phyloP scores from a whole-genome alignment of 2,797 vertebrate genomes.

The Gadopsis marmoratus region DNA sequence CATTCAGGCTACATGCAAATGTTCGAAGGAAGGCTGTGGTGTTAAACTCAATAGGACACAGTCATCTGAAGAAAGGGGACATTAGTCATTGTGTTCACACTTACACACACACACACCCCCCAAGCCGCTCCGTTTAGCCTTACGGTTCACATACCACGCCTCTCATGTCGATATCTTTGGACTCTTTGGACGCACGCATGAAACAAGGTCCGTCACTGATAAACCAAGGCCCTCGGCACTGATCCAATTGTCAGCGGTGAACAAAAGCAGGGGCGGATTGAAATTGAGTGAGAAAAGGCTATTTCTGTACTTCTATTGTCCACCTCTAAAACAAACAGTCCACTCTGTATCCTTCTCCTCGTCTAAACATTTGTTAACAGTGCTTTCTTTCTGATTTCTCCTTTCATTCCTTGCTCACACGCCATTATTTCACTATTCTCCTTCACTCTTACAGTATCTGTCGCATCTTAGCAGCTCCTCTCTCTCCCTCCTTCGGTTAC shows the following conservation, averaged over 20 bases:
- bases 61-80: conserved; percentile 21
- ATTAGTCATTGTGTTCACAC: conserved; percentile 49
- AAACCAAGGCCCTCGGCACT: background rate
- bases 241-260: background rate
- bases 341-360: background rate
- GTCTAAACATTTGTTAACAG: conserved; percentile 14
- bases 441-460: conserved; percentile 3
- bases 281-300: conserved; percentile 13
- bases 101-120: conserved; percentile 3
- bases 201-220: background rate
- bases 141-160: background rate
- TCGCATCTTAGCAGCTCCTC: background rate
- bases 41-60: conserved; percentile 25
- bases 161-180: conserved; percentile 23
- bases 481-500: background rate
- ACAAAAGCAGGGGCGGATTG: conserved; percentile 24
- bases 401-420: background rate
- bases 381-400: background rate
- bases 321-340: conserved; percentile 4
- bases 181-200: background rate
- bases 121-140: background rate
- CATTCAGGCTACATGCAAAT: conserved; percentile 16
- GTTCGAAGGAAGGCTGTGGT: conserved; percentile 10
- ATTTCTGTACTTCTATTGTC: conserved; percentile 17
- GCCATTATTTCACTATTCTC: background rate